These are phyloP conservation scores for Lophius americanus DNA, from an alignment of 2,797 vertebrate species.

Conservation along the genomic window DNA sequence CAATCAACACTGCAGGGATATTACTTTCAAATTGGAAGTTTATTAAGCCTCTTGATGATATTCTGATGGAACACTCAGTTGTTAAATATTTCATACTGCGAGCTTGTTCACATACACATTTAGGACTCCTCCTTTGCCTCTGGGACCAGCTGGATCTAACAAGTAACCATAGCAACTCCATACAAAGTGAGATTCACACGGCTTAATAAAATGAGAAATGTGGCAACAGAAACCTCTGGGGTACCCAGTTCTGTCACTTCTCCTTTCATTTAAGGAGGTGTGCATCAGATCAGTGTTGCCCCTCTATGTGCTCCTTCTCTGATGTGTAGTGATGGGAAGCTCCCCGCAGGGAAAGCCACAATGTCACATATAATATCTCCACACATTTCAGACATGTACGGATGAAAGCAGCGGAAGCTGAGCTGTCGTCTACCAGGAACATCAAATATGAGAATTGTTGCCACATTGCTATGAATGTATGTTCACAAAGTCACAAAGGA, in stretches of 20 bases:
- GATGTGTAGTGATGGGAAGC: constrained; percentile 38
- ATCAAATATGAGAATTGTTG: constrained; percentile 7
- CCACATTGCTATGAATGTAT: background rate
- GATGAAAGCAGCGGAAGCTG: constrained; percentile 30
- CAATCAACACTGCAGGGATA: background rate
- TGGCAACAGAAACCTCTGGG: constrained; percentile 66
- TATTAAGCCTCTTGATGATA: constrained; percentile 28
- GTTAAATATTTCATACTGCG: constrained; percentile 59
- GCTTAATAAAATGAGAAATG: constrained; percentile 70
- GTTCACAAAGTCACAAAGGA: background rate
- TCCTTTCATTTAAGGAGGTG: constrained; percentile 24
- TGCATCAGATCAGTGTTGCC: constrained; percentile 21
- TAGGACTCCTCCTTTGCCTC: constrained; percentile 57
- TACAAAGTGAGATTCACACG: constrained; percentile 63
- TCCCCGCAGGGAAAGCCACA: constrained; percentile 41
- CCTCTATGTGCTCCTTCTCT: constrained; percentile 16
- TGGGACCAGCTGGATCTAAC: constrained; percentile 68
- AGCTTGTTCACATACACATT: constrained; percentile 56
- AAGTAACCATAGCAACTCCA: constrained; percentile 79
- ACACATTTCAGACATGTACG: constrained; percentile 13
- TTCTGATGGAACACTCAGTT: constrained; percentile 42
- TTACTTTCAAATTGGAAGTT: constrained; percentile 32
- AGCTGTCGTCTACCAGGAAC: constrained; percentile 19
- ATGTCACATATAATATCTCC: constrained; percentile 33
- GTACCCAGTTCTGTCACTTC: constrained; percentile 44